Percentiles rank a stretch among this genome's conserved stretches.
These are phyloP conservation scores for Hypanus sabinus DNA, from an alignment of 2,113 vertebrate species.

Conservation along the genomic window DNA sequence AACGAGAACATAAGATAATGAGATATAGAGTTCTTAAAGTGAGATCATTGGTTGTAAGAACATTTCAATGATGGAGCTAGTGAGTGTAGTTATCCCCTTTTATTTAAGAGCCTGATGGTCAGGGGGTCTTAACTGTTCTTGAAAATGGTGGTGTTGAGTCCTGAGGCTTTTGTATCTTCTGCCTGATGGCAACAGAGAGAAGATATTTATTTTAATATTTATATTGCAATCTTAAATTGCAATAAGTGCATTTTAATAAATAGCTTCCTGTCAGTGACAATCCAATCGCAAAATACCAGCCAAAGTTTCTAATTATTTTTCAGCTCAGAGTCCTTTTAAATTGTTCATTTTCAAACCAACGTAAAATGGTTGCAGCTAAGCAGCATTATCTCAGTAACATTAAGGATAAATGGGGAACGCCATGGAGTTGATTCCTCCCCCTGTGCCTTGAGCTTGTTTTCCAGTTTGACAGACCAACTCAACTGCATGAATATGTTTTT, in stretches of 20 bases:
- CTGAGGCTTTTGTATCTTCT: too few relatives aligned
- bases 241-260: neutral
- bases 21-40: too few relatives aligned
- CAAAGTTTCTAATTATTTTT: neutral
- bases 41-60: too few relatives aligned
- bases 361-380: neutral
- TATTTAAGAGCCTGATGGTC: too few relatives aligned
- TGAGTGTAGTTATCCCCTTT: too few relatives aligned
- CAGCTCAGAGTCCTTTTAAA: neutral
- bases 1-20: too few relatives aligned
- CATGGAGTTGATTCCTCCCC: neutral
- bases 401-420: neutral
- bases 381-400: neutral
- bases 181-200: too few relatives aligned
- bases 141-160: too few relatives aligned
- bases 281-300: neutral
- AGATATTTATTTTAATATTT: neutral
- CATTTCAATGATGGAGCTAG: too few relatives aligned
- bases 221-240: neutral
- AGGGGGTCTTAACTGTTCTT: too few relatives aligned
- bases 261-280: neutral
- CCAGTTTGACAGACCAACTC: neutral
- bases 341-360: neutral
- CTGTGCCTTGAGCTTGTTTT: neutral
- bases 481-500: neutral